Conservation (phyloP, 2,797 vertebrate genomes). For the Chelidonichthys spinosus region DNA sequence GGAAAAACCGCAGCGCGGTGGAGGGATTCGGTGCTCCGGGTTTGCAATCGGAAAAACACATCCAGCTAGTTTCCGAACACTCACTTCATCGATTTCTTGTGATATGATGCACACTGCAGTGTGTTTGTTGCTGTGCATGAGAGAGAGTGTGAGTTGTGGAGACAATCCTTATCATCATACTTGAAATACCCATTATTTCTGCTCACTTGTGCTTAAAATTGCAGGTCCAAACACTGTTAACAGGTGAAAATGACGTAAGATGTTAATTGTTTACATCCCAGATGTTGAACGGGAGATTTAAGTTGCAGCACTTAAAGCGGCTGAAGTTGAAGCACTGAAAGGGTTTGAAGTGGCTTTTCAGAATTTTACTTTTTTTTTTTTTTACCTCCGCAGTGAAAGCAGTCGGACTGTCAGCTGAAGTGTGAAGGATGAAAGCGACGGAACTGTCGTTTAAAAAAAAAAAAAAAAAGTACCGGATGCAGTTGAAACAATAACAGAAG, state of each 20-base stretch:
- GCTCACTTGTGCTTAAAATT: neutral
- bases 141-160: neutral
- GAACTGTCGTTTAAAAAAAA: neutral
- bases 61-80: slow-evolving; percentile 5
- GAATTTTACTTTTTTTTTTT: neutral
- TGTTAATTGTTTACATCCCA: neutral
- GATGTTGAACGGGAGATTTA: slow-evolving; percentile 1
- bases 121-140: neutral
- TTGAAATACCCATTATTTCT: neutral
- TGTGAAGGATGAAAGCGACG: neutral
- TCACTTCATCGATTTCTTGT: slow-evolving; percentile 11
- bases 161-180: neutral
- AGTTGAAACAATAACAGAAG: neutral
- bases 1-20: slow-evolving; percentile 12
- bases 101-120: neutral
- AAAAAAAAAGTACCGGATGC: neutral
- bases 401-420: neutral
- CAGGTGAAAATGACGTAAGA: neutral
- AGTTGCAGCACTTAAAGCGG: slow-evolving; percentile 8
- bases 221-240: neutral
- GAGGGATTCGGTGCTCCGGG: neutral
- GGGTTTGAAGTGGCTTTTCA: slow-evolving; percentile 7
- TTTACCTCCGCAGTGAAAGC: slow-evolving; percentile 2
- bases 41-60: slow-evolving; percentile 18
- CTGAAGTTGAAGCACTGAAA: slow-evolving; percentile 5